Evolutionary conservation across 2,888 invertebrate species (phyloP), one percentile per base, ranked within the genome.

Genomic region (Caenorhabditis wallacei): DNA sequence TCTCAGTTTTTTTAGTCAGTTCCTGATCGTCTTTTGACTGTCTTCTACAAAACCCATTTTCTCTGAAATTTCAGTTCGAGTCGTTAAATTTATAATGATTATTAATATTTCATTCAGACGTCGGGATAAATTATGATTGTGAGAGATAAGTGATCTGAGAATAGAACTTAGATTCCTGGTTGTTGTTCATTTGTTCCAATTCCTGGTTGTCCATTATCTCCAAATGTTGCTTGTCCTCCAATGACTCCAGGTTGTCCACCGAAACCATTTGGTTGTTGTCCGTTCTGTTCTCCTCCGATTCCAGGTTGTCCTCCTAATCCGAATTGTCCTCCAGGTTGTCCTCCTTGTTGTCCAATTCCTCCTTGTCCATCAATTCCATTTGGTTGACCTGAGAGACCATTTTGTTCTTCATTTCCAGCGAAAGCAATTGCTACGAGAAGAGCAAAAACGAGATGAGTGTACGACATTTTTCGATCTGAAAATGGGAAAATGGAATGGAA

Each of bases 271-370:
- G 35, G 51, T 40, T 70, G 70, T 59, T 48, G 48, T 43, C 35
- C 53, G 4, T 43, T 57, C 57, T 57, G 57, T 2, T 37, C 59
- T 59, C 59, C 61, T 43, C 43, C 64, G 20, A 48, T 22, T 46
- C 48, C 61, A n/a, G 37, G 11, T 53, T 63, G 59, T 37, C 61
- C 59, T 48, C 48, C 59, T n/a, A 71, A 37, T 74, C 72, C 72
- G 20, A 54, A 40, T 35, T 63, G 63, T 35, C 72, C 72, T 18
- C 54, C 63, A 13, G 40, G 51, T 22, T 63, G 37, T 54, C 72
- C 72, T 43, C 61, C 51, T 63, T 61, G 53, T 72, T 61, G 61
- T 30, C 57, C 54, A n/a, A 69, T 16, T 56, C 54, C 56, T 16
- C 24, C 20, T 37, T 59, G 61, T 71, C 71, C 71, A 53, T 53